Evolutionary conservation across 2,113 vertebrate genomes (phyloP).

Genomic region (Apistogramma diplotaenia): DNA sequence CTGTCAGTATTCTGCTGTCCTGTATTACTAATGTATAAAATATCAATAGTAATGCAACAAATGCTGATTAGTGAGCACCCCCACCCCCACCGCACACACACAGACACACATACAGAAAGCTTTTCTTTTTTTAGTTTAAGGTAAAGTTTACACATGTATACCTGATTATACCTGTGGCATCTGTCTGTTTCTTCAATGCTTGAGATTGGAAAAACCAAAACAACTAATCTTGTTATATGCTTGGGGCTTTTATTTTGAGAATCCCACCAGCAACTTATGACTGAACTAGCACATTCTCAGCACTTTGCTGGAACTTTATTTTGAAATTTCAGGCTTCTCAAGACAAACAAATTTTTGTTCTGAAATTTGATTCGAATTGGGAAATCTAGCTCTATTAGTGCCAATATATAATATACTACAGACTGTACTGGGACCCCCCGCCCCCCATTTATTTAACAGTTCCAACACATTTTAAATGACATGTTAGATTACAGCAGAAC

Average conservation of each 20-base stretch:
- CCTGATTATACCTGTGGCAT: too few relatives aligned
- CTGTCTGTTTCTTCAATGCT: too few relatives aligned
- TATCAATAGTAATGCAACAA: conserved; percentile 14
- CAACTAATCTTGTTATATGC: neutral
- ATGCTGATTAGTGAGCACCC: neutral
- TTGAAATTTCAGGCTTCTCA: neutral
- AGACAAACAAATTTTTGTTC: neutral
- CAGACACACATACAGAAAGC: neutral
- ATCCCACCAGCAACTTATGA: neutral
- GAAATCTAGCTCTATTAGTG: neutral
- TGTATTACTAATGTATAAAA: conserved; percentile 3
- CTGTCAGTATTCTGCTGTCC: neutral
- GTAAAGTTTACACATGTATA: neutral
- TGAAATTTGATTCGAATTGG: neutral
- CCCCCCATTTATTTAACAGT: too few relatives aligned
- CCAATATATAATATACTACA: neutral
- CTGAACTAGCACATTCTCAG: neutral
- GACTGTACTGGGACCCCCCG: too few relatives aligned
- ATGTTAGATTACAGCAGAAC: too few relatives aligned
- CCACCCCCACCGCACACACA: neutral
- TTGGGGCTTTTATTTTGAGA: neutral
- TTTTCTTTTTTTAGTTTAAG: neutral
- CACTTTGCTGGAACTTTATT: neutral
- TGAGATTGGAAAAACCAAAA: neutral
- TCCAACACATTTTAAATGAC: too few relatives aligned